Base-by-base conservation (phyloP, 2,113 vertebrate genomes). In the Sinocyclocheilus grahami region DNA sequence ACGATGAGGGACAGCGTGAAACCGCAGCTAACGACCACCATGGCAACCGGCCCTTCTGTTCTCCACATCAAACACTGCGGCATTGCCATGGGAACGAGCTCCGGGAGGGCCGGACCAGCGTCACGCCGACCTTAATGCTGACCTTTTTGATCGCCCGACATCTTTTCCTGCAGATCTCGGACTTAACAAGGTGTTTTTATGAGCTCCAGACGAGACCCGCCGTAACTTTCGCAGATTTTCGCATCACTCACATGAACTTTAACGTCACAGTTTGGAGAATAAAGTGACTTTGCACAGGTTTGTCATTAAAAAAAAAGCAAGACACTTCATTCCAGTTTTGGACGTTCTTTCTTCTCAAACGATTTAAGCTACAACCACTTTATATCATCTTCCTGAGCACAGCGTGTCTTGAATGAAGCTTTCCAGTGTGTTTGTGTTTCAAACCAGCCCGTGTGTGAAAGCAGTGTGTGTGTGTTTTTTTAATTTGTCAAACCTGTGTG, bases 51-150 rank as follows among this genome's bases (percentile, higher is more conserved):
- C 24, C 82, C 78, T 84, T 82, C 83, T 85, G 83, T 78, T 85
- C 77, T 79, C 71, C 53, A 77, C 75, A 53, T 85, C 53, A 87
- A 84, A 88, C 86, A 58, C 85, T 39, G 30, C 22, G 27, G 48
- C 90, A 85, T 95, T 48, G 88, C 94, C 94, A 94, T 93, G 92
- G 94, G 90, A 94, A 94, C 94, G 60, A 91, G 85, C 88, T 87
- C 88, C 92, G 63, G 86, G 91, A 92, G 93, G 90, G 90, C 24
- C 88, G 27, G 91, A 90, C 93, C 90, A 90, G 89, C 87, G 90
- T 90, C 87, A 90, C 86, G 71, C 87, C 88, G 89, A 89, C 92
- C 90, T 91, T 86, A 90, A 88, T 88, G 14, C 86, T 90, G 90
- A 91, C 92, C 92, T 94, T 89, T 92, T 71, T 86, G 62, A 65